These are phyloP conservation scores for Drosophila lowei DNA, from an alignment of 1,140 invertebrate species.

Conservation along the genomic window DNA sequence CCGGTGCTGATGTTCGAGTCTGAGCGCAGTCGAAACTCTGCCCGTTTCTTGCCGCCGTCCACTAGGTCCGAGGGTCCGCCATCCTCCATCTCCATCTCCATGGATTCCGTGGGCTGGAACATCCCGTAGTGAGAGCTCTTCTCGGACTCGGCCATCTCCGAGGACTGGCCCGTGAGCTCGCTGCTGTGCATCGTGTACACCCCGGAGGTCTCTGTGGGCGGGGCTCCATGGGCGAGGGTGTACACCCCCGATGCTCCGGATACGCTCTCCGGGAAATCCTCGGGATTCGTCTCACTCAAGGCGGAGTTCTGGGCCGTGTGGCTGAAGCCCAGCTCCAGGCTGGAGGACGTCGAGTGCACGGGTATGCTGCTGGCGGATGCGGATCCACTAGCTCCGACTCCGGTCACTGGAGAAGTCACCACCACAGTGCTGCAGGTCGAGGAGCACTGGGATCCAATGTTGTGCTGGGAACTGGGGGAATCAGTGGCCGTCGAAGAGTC, in stretches of 20 bases:
- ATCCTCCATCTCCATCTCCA: slow-evolving; percentile 13
- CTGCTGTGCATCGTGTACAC: slow-evolving; percentile 90
- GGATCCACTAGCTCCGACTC: neutral
- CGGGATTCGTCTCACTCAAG: slow-evolving; percentile 86
- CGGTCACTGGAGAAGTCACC: slow-evolving; percentile 84
- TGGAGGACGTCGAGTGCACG: slow-evolving; percentile 87
- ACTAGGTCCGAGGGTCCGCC: slow-evolving; percentile 46
- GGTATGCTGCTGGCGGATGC: slow-evolving; percentile 83
- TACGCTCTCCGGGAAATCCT: slow-evolving; percentile 85
- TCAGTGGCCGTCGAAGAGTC: slow-evolving; percentile 75
- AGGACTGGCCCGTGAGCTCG: slow-evolving; percentile 84
- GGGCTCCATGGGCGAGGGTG: slow-evolving; percentile 84
- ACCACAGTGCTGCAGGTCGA: slow-evolving; percentile 92
- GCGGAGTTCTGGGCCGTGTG: slow-evolving; percentile 92
- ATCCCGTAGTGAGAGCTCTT: slow-evolving; percentile 84
- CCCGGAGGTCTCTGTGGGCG: slow-evolving; percentile 90
- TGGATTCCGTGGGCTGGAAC: slow-evolving; percentile 81
- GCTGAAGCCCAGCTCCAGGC: slow-evolving; percentile 90
- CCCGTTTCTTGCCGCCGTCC: slow-evolving; percentile 56
- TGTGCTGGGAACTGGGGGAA: slow-evolving; percentile 80
- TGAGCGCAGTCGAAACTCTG: slow-evolving; percentile 86
- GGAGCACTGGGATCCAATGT: slow-evolving; percentile 89
- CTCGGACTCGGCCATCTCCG: slow-evolving; percentile 82
- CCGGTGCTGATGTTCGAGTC: slow-evolving; percentile 90
- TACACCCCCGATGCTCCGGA: slow-evolving; percentile 82